Percentiles rank a stretch among this genome's conserved stretches.
Evolutionary conservation across 2,888 invertebrate genomes (phyloP).

Genomic region (Morpho deidamia): DNA sequence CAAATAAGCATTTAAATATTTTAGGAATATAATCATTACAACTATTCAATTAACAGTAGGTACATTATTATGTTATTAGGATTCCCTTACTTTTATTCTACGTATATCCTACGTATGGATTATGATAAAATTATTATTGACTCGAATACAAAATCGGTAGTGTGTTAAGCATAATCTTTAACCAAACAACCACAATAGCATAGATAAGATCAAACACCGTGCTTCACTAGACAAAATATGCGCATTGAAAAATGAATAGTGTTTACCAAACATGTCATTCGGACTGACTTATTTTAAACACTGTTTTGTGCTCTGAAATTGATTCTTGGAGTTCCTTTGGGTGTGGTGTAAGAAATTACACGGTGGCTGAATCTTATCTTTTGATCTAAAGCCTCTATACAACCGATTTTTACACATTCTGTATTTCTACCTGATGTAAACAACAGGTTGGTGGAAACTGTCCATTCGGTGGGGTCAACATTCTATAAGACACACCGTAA

Average conservation of each 20-base stretch:
- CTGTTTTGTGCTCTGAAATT: constrained; percentile 59
- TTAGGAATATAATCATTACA: too few species aligned
- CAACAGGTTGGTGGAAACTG: too few species aligned
- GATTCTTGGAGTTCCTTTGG: constrained; percentile 38
- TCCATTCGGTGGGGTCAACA: too few species aligned
- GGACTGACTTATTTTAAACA: constrained; percentile 43
- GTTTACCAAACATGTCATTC: constrained; percentile 73
- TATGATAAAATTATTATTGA: background rate
- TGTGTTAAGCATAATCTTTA: constrained; percentile 30
- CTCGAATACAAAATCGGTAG: constrained; percentile 36
- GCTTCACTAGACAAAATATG: constrained; percentile 65
- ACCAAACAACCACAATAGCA: constrained; percentile 52
- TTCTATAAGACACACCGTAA: too few species aligned
- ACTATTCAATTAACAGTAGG: too few species aligned
- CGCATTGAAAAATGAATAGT: constrained; percentile 45
- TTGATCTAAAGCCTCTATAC: constrained; percentile 7
- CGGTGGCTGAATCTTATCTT: constrained; percentile 26
- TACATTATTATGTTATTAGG: too few species aligned
- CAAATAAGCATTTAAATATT: too few species aligned
- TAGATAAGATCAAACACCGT: constrained; percentile 65
- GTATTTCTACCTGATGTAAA: too few species aligned
- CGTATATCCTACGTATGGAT: too few species aligned
- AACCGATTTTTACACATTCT: background rate
- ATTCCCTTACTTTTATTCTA: too few species aligned
- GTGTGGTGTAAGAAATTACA: constrained; percentile 28